A percentile compares a stretch with the other conserved stretches of the same genome.
These are phyloP conservation scores for Psittacula derbiana DNA, from an alignment of 2,797 vertebrate species.

Conservation along the genomic window DNA sequence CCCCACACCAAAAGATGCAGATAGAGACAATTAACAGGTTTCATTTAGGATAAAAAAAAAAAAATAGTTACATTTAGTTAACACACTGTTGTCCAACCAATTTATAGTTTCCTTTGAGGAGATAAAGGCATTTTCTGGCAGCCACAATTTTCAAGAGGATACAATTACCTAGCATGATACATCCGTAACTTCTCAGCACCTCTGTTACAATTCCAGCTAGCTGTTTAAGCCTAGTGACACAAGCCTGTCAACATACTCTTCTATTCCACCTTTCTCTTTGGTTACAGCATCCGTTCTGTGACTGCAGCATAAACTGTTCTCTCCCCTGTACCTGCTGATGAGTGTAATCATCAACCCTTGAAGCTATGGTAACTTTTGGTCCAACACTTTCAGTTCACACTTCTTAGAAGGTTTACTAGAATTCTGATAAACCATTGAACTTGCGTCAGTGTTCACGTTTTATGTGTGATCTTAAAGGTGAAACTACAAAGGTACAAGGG, in stretches of 20 bases:
- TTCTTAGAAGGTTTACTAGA: background rate
- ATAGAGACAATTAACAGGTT: background rate
- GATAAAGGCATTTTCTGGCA: background rate
- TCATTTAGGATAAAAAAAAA: background rate
- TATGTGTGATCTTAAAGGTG: background rate
- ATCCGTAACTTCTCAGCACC: background rate
- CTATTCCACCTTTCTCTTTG: background rate
- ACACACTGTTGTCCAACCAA: background rate
- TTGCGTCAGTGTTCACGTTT: background rate
- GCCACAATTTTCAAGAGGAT: background rate
- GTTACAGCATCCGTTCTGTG: background rate
- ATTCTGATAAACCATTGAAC: background rate
- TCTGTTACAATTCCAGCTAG: background rate
- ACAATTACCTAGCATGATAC: background rate
- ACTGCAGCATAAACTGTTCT: background rate
- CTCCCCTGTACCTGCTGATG: background rate
- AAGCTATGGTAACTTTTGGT: background rate
- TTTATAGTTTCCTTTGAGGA: background rate
- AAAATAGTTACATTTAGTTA: background rate
- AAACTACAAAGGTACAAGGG: background rate
- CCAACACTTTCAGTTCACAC: background rate
- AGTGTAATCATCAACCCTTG: background rate
- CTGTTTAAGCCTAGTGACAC: background rate
- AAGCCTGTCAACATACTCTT: background rate
- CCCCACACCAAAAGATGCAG: background rate